phyloP scores from a whole-genome alignment of 2,113 vertebrate genomes.

The Hirundichthys speculiger region DNA sequence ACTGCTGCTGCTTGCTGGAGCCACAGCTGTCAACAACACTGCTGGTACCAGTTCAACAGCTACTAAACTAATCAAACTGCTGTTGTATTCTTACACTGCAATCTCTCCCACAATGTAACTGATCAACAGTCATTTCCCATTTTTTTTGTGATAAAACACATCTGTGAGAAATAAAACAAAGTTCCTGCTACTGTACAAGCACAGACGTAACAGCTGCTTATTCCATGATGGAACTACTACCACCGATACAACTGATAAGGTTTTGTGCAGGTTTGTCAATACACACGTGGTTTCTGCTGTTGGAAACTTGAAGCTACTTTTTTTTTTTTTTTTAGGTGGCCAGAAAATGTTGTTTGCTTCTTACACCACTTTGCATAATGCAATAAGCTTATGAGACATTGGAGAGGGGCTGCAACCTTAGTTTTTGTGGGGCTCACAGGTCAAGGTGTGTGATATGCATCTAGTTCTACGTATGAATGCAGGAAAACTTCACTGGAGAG shows the following conservation, averaged over 20 bases:
- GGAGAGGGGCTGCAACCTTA: constrained; percentile 14
- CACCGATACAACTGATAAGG: no score
- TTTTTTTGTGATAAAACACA: background rate
- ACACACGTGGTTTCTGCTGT: no score
- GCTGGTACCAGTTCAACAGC: constrained; percentile 4
- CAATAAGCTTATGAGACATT: background rate
- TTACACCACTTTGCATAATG: no score
- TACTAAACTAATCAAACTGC: background rate
- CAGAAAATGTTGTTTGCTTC: no score
- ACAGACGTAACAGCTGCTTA: no score
- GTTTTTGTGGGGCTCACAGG: background rate
- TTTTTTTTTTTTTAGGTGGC: no score
- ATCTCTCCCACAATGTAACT: background rate
- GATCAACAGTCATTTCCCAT: no score
- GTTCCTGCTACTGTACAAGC: background rate
- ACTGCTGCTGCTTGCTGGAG: constrained; percentile 33
- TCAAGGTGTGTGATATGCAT: background rate
- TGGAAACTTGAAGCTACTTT: no score
- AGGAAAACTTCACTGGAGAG: constrained; percentile 33
- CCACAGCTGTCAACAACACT: constrained; percentile 9
- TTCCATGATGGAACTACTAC: no score
- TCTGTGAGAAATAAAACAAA: background rate
- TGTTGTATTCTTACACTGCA: background rate
- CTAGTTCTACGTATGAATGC: background rate
- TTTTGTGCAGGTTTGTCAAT: no score